Evolutionary conservation across 2,113 vertebrate species (phyloP).

Genomic region (Centropristis striata): DNA sequence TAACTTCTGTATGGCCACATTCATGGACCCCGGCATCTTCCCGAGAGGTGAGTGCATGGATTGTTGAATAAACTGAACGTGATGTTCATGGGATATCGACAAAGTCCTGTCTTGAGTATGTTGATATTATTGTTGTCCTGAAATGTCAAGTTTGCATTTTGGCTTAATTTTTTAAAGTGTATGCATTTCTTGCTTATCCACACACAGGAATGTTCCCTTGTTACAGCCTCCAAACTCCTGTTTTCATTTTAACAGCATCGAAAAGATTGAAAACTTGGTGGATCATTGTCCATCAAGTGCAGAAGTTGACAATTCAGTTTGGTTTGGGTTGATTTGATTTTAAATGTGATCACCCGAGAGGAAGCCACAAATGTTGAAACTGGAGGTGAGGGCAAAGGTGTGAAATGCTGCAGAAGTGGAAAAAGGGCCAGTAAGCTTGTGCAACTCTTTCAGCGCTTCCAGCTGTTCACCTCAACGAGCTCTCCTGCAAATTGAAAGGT

Average conservation of each 20-base stretch:
- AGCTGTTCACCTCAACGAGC: too few relatives aligned
- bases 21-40: slow-evolving; percentile 99
- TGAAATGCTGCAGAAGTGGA: too few relatives aligned
- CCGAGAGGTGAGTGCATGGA: slow-evolving; percentile 88
- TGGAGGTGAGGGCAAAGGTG: too few relatives aligned
- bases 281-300: neutral
- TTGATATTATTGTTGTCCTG: neutral
- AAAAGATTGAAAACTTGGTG: neutral
- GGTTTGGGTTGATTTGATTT: too few relatives aligned
- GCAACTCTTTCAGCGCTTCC: too few relatives aligned
- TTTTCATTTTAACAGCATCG: neutral
- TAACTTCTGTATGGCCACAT: slow-evolving; percentile 99
- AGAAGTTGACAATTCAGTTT: too few relatives aligned
- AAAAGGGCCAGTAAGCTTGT: too few relatives aligned
- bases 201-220: neutral
- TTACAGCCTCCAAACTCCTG: neutral
- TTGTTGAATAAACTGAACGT: neutral
- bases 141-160: neutral
- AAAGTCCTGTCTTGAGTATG: neutral
- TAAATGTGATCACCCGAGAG: too few relatives aligned
- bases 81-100: neutral
- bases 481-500: too few relatives aligned
- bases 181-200: neutral
- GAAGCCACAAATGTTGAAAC: too few relatives aligned
- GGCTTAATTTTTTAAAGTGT: neutral